These are phyloP conservation scores for Lethenteron reissneri DNA, from an alignment of 2,113 vertebrate genomes.

Conservation along the genomic window DNA sequence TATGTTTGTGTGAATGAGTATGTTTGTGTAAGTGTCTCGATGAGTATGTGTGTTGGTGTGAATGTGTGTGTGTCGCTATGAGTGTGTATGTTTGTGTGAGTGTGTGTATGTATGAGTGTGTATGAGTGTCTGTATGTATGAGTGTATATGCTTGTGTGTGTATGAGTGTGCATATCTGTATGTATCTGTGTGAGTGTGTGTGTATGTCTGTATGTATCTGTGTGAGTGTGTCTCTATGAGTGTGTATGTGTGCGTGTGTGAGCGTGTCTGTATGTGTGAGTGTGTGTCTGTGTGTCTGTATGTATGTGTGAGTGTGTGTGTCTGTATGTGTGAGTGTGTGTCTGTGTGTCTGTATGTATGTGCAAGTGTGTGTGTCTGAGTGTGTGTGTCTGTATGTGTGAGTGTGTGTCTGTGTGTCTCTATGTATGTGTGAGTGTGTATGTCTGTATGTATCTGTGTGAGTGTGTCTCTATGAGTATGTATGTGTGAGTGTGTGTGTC, in stretches of 20 bases:
- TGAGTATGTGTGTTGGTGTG: no score
- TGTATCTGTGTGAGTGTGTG: no score
- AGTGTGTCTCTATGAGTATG: neutral
- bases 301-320: neutral
- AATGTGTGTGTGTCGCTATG: no score
- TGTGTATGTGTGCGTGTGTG: neutral
- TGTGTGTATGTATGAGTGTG: no score
- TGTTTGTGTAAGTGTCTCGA: no score
- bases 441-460: no score
- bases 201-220: no score
- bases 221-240: neutral
- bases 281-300: neutral
- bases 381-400: neutral
- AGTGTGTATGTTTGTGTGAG: no score
- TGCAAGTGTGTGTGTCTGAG: neutral
- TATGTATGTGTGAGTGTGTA: neutral
- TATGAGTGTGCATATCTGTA: no score
- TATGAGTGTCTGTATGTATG: no score
- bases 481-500: neutral
- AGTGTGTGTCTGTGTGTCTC: neutral
- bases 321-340: neutral
- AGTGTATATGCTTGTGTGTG: no score
- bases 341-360: neutral
- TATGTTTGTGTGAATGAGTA: no score
- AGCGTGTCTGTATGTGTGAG: neutral